Percentiles rank a stretch among this genome's conserved stretches.
Conservation (phyloP, 2,113 vertebrate species). For the Syngnathus typhle region DNA sequence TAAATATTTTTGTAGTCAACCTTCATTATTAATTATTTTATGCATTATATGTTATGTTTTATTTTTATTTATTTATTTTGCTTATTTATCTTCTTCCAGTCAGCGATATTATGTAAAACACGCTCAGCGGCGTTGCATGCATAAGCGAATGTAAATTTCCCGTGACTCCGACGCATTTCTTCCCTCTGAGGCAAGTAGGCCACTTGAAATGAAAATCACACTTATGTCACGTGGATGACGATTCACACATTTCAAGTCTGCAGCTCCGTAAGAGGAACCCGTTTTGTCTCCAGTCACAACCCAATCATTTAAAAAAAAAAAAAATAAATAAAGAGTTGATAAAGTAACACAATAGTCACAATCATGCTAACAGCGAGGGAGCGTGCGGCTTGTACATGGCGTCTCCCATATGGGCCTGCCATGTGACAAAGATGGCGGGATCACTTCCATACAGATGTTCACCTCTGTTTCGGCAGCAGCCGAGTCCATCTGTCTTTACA, state of each 20-base stretch:
- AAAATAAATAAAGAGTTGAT: too few relatives aligned
- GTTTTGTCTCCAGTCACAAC: not conserved
- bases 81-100: slow-evolving; percentile 66
- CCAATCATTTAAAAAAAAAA: not conserved
- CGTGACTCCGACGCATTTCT: slow-evolving; percentile 63
- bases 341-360: not conserved
- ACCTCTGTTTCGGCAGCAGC: slow-evolving; percentile 47
- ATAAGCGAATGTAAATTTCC: slow-evolving; percentile 55
- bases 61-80: slow-evolving; percentile 19
- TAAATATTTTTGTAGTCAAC: not conserved
- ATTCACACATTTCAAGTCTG: slow-evolving; percentile 39
- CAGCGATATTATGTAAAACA: slow-evolving; percentile 67
- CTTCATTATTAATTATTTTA: slow-evolving; percentile 11
- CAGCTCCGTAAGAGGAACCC: not conserved
- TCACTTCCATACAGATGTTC: slow-evolving; percentile 60
- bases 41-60: too few relatives aligned
- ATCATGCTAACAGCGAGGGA: not conserved
- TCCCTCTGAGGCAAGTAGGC: slow-evolving; percentile 63
- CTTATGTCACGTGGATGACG: slow-evolving; percentile 59
- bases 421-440: slow-evolving; percentile 37
- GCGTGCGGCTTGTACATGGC: slow-evolving; percentile 1
- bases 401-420: slow-evolving; percentile 54
- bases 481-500: slow-evolving; percentile 64
- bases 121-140: slow-evolving; percentile 43
- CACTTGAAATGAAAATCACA: slow-evolving; percentile 64